Percentiles rank a stretch among this genome's conserved stretches.
phyloP scores from a whole-genome alignment of 2,797 vertebrate genomes.

The Odontamblyopus rebecca region DNA sequence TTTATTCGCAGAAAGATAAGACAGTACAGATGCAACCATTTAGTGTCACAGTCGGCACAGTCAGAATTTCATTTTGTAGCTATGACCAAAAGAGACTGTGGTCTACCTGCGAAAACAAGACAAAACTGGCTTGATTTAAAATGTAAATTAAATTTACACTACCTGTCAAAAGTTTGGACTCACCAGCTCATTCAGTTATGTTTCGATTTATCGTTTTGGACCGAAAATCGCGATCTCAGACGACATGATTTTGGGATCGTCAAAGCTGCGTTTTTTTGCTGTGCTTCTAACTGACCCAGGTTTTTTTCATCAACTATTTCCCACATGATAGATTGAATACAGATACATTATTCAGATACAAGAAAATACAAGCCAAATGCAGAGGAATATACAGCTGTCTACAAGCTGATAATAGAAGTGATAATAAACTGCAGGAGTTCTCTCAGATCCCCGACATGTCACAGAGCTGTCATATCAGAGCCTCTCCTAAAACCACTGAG shows the following conservation, averaged over 20 bases:
- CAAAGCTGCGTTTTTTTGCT: too few species aligned
- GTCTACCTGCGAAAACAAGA: background rate
- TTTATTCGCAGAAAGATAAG: too few species aligned
- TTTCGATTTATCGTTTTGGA: too few species aligned
- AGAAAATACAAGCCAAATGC: background rate
- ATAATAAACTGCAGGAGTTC: slow-evolving; percentile 30
- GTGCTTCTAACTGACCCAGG: too few species aligned
- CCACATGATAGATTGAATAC: too few species aligned
- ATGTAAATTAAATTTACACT: background rate
- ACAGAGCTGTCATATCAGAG: slow-evolving; percentile 47
- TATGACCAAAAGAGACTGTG: background rate
- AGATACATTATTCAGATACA: background rate
- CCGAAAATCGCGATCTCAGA: too few species aligned
- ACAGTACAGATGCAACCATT: background rate
- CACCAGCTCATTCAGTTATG: too few species aligned
- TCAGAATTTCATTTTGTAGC: background rate
- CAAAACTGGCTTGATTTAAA: background rate
- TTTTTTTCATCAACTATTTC: too few species aligned
- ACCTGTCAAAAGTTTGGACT: too few species aligned
- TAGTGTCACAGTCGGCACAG: background rate
- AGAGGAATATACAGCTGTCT: background rate
- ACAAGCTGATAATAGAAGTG: slow-evolving; percentile 28
- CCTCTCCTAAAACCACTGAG: slow-evolving; percentile 38
- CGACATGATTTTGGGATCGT: too few species aligned
- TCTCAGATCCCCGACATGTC: slow-evolving; percentile 41